Evolutionary conservation across 2,797 vertebrate species (phyloP), one percentile per base, ranked within the genome.

Genomic region (Rhinophrynus dorsalis): DNA sequence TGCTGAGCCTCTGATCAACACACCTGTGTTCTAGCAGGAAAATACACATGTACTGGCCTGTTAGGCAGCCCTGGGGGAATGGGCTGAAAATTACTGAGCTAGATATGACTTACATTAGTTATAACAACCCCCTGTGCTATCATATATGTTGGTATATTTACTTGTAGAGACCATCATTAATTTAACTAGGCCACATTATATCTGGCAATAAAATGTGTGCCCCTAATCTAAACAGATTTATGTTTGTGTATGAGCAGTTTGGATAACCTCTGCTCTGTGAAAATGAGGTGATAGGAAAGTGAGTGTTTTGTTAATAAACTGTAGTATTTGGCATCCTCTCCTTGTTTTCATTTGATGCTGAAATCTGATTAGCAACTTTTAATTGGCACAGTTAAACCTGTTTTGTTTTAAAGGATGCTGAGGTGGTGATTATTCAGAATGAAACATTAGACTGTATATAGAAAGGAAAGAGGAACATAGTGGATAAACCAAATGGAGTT

Each of bases 191-290:
- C 20, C 20, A 38, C 54, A 59, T 68, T 17, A 29, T 50, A 68
- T 59, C 55, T 59, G 32, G 15, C 57, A 57, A 67, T 18, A 48
- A 58, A 68, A 68, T 51, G 50, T 65, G 37, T 45, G 40, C 35
- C 12, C 29, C 20, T 26, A 20, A 32, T 26, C n/a, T 3, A 67
- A 47, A 58, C 42, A 27, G 30, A 21, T 60, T 60, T 58, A 9
- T 5, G 13, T 30, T 68, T 48, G 21, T 59, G 17, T 50, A 51
- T 30, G 23, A 58, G 1, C 15, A n/a, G 27, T 59, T 68, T 68
- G 54, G 42, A 38, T 68, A 68, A 68, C 65, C 23, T 59, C 24
- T 68, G 26, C 23, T 29, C 23, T 40, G 30, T 29, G 27, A 48
- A 58, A 50, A 51, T 38, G 11, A 38, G 29, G 65, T 58, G 42